Base-by-base conservation (phyloP, 2,113 vertebrate genomes). In the Xiphophorus maculatus region DNA sequence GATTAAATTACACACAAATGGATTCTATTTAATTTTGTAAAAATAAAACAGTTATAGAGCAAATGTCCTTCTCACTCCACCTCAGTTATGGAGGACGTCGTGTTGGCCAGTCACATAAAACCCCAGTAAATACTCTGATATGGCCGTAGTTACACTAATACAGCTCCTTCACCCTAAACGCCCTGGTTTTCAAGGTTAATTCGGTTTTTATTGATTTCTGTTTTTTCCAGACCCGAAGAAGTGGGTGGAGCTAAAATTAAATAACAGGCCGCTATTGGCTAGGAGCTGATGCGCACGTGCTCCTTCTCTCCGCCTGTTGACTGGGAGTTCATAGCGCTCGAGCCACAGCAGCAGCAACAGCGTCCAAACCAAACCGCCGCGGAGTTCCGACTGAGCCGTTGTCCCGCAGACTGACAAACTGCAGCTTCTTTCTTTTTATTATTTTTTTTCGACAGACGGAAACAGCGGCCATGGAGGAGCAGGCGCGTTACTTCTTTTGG, bases 271-370 rank as follows among this genome's bases (percentile, higher is more conserved):
- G 61, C 76, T 71, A 94, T 94, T 94, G 94, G 94, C 70, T 76
- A 73, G 74, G 29, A 75, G 77, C 69, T 14, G 48, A 77, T 30
- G 77, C 74, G 84, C 94, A 93, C 93, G 91, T 94, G 93, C 85
- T 89, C 65, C 69, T 68, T 77, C 80, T 71, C 85, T 88, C 65
- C 69, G 66, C 78, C 80, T 71, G 69, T 86, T 76, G 80, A 79
- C 66, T 42, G 69, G 27, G 64, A 69, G 35, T 74, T 81, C 22
- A 63, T 65, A 85, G 79, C 66, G 77, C 82, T 28, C 77, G 67
- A 76, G 69, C 48, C 9, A 8, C 80, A 30, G 61, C 33, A 51
- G 63, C 40, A 27, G 1, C 61, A 28, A 1, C 28, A n/a, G 5
- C 64, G 60, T 66, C 35, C 44, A 4, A 27, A 64, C 10, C 35